Base-by-base conservation (phyloP, 1,140 invertebrate genomes). In the Drosophila paulistorum region DNA sequence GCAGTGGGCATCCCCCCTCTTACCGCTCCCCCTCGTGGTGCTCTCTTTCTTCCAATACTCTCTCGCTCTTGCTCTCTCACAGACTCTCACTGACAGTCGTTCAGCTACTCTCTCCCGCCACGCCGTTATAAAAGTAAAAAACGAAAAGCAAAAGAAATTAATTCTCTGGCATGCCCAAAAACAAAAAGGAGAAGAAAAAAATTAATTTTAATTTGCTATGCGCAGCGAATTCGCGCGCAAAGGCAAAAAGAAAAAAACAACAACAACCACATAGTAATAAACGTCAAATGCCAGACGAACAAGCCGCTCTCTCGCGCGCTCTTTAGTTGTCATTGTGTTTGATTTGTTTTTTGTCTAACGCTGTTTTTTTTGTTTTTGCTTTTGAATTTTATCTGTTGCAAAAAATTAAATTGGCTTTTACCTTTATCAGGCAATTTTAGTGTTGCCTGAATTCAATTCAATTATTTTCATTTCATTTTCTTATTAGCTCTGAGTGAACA, bases 201-300 rank as follows among this genome's bases (percentile, higher is more conserved):
- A 76, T 86, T 82, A 76, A 86, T 87, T 85, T 85, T 78, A 85
- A 86, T 85, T 86, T 87, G 71, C 79, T 75, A 75, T 85, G 82
- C 83, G 82, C 82, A 86, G 74, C 67, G 74, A 77, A 86, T 85
- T 84, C 81, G 81, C 81, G 81, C 82, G 82, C 82, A 75, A 75
- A 75, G 72, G 65, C 72, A 55, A 11, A 55, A 69, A 11, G 11
- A 11, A 37, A 37, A 37, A 4, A 69, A 69, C 20, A 74, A 74
- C 71, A 74, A 74, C 55, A 74, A 62, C 59, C 60, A 62, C 84
- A 67, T 71, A 87, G 75, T 83, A 87, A 87, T 71, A 79, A 83
- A 87, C 82, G 83, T 83, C 83, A 87, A 86, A 87, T 87, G 76
- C 81, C 83, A 83, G 83, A 86, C 74, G 73, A 60, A 76, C 75